Percentiles rank a stretch among this genome's conserved stretches.
Conservation (phyloP, 2,797 vertebrate genomes). For the Darevskia nairensis region DNA sequence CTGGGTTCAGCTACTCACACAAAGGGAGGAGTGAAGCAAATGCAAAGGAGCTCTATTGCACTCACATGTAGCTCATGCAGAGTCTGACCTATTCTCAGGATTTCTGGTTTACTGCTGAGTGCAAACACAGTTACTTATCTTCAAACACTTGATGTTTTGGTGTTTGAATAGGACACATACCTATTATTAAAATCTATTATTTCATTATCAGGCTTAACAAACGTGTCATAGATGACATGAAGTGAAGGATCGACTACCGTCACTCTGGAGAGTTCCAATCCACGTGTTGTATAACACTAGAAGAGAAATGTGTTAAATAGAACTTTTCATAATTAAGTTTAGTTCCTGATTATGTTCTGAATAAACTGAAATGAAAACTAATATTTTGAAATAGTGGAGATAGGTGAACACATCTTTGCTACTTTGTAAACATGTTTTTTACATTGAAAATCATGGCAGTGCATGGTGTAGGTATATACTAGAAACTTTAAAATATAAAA, state of each 20-base stretch:
- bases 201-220: slow-evolving; percentile 84
- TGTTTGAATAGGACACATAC: slow-evolving; percentile 62
- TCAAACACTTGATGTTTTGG: not conserved
- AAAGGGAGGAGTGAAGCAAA: no score
- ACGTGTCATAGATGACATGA: slow-evolving; percentile 82
- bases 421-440: not conserved
- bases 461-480: not conserved
- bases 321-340: not conserved
- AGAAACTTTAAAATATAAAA: not conserved
- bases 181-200: slow-evolving; percentile 86
- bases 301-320: not conserved
- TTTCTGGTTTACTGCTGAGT: not conserved
- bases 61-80: no score
- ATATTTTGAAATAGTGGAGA: not conserved
- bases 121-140: not conserved
- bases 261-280: slow-evolving; percentile 84
- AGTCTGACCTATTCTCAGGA: not conserved
- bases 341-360: not conserved
- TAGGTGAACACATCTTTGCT: not conserved
- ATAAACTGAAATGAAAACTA: not conserved
- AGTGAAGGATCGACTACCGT: slow-evolving; percentile 82
- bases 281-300: slow-evolving; percentile 85
- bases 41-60: no score
- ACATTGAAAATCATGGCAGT: not conserved
- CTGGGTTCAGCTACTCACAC: no score